These are phyloP conservation scores for Pseudochirops cupreus DNA, from an alignment of 2,797 vertebrate genomes.

Conservation along the genomic window DNA sequence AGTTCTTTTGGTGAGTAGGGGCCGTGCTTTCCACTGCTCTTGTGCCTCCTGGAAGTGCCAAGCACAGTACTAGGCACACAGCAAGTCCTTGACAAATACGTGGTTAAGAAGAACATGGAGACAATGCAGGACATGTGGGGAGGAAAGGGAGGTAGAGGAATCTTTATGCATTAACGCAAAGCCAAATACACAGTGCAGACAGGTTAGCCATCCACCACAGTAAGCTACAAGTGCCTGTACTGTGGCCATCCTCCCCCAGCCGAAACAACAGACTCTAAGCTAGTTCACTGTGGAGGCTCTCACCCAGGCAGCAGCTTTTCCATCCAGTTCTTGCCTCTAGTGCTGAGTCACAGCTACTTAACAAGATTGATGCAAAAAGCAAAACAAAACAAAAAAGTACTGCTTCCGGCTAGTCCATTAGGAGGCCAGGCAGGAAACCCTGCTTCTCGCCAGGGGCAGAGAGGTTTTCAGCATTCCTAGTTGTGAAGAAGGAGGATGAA, in stretches of 20 bases:
- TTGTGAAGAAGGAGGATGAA: not conserved
- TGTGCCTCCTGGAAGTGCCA: not conserved
- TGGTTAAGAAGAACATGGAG: not conserved
- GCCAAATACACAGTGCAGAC: not conserved
- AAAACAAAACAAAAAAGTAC: not conserved
- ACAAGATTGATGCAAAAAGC: not conserved
- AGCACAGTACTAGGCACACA: not conserved
- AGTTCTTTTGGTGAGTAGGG: not conserved
- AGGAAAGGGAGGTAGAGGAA: not conserved
- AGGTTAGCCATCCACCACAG: not conserved
- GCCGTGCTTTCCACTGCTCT: not conserved
- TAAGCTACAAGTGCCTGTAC: not conserved
- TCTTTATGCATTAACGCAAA: no score
- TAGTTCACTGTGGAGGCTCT: not conserved
- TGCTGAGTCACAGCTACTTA: not conserved
- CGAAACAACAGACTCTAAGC: fast-evolving
- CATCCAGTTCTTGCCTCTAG: not conserved
- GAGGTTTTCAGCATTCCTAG: not conserved
- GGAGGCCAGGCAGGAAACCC: not conserved
- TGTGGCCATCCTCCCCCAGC: not conserved
- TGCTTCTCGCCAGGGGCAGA: not conserved
- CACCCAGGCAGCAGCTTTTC: not conserved
- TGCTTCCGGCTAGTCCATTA: not conserved
- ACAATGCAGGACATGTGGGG: not conserved
- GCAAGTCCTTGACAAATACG: not conserved